Percentiles rank a stretch among this genome's conserved stretches.
These are phyloP conservation scores for Gnathonemus longibarbis DNA, from an alignment of 2,113 vertebrate genomes.

Conservation along the genomic window DNA sequence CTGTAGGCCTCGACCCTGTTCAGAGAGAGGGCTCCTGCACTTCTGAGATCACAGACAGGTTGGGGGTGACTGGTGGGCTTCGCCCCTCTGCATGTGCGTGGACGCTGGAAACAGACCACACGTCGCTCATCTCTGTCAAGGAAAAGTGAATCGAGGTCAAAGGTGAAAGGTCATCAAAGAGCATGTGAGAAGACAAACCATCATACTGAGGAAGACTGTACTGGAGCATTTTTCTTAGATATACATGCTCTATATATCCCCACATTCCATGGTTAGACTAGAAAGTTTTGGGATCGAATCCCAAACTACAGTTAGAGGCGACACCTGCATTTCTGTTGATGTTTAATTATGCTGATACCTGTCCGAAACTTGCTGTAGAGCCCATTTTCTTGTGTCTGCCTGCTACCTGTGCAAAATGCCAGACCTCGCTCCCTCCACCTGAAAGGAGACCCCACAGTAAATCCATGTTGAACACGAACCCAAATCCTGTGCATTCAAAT, in stretches of 20 bases:
- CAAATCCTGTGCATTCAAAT: background rate
- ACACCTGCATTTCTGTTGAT: background rate
- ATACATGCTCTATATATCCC: background rate
- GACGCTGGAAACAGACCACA: conserved; percentile 64
- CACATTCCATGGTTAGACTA: background rate
- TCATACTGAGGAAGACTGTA: background rate
- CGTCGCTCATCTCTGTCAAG: conserved; percentile 61
- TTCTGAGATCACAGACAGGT: conserved; percentile 59
- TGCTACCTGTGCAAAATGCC: conserved; percentile 56
- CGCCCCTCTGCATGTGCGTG: conserved; percentile 43
- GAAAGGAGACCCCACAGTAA: background rate
- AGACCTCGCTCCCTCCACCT: conserved; percentile 75
- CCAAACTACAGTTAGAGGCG: background rate
- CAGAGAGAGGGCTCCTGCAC: conserved; percentile 40
- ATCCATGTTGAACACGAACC: background rate
- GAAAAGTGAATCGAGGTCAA: background rate
- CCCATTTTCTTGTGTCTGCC: conserved; percentile 52
- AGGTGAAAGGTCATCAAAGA: background rate
- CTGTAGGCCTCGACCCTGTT: background rate
- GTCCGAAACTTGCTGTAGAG: conserved; percentile 76
- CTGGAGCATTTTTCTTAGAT: background rate
- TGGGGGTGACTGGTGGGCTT: conserved; percentile 41
- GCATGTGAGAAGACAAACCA: background rate
- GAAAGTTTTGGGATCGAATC: background rate
- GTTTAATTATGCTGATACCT: conserved; percentile 47